phyloP scores from a whole-genome alignment of 2,113 vertebrate species.

The Amphilophus citrinellus region DNA sequence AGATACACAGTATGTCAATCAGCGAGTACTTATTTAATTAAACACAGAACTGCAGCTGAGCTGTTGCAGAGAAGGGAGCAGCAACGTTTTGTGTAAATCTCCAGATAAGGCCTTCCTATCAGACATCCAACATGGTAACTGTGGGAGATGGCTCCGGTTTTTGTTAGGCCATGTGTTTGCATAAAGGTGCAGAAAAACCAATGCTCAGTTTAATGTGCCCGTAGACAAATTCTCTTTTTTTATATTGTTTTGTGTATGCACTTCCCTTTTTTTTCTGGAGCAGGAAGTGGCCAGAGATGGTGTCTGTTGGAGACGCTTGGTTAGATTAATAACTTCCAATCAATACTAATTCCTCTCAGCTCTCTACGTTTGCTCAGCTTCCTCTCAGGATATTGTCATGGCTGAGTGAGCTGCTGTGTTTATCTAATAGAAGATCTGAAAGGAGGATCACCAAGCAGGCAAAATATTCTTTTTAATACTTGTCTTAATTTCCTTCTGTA shows the following conservation, averaged over 20 bases:
- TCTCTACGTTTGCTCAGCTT: constrained; percentile 40
- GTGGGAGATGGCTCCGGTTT: not conserved
- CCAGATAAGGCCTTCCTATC: not conserved
- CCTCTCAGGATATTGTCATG: constrained; percentile 45
- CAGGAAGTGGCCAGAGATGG: constrained; percentile 16
- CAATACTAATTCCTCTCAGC: constrained; percentile 42
- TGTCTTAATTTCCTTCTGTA: constrained; percentile 24
- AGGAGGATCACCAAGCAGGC: constrained; percentile 7
- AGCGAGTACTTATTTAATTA: not conserved
- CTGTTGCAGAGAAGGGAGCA: not conserved
- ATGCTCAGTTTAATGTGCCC: not conserved
- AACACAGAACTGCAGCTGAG: not conserved
- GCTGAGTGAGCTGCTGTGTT: constrained; percentile 21
- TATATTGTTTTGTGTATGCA: not conserved
- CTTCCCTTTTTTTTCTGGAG: not conserved
- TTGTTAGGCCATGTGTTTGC: too few relatives aligned
- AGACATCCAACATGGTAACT: not conserved
- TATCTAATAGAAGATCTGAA: constrained; percentile 31
- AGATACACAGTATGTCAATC: not conserved
- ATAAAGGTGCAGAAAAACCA: not conserved
- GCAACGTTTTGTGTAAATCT: not conserved
- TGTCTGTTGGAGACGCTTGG: constrained; percentile 20
- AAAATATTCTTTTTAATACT: constrained; percentile 17
- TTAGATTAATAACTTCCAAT: constrained; percentile 54
- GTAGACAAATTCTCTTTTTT: not conserved